phyloP scores from a whole-genome alignment of 2,797 vertebrate species.

The Sebastes glaucus region DNA sequence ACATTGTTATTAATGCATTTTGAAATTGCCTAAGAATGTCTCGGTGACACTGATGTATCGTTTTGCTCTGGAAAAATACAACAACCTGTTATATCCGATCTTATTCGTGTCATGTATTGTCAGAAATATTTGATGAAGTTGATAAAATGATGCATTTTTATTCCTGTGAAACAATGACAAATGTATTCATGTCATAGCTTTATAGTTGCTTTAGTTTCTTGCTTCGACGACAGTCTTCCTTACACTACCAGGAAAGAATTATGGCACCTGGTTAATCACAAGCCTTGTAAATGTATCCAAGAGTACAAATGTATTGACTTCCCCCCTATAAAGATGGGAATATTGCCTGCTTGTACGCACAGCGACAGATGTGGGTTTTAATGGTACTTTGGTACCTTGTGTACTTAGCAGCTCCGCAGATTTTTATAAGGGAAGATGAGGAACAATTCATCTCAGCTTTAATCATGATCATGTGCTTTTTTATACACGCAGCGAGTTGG shows the following conservation, averaged over 20 bases:
- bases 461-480: constrained; percentile 15
- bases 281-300: constrained; percentile 3
- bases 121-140: constrained; percentile 6
- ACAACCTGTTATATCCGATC: constrained; percentile 3
- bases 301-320: background rate
- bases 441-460: constrained; percentile 14
- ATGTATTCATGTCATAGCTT: background rate
- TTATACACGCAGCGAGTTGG: background rate
- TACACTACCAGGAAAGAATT: background rate
- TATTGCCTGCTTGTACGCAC: background rate
- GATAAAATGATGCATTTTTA: background rate
- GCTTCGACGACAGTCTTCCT: background rate
- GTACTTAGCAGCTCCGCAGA: background rate
- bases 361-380: constrained; percentile 37
- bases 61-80: constrained; percentile 12
- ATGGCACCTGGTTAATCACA: constrained; percentile 10
- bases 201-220: background rate
- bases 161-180: background rate
- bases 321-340: background rate
- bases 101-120: background rate
- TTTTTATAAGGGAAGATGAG: background rate
- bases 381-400: background rate
- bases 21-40: background rate
- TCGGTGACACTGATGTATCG: constrained; percentile 28
- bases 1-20: constrained; percentile 32